Percentiles rank a stretch among this genome's conserved stretches.
Evolutionary conservation across 2,797 vertebrate genomes (phyloP).

Genomic region (Pseudopleuronectes americanus): DNA sequence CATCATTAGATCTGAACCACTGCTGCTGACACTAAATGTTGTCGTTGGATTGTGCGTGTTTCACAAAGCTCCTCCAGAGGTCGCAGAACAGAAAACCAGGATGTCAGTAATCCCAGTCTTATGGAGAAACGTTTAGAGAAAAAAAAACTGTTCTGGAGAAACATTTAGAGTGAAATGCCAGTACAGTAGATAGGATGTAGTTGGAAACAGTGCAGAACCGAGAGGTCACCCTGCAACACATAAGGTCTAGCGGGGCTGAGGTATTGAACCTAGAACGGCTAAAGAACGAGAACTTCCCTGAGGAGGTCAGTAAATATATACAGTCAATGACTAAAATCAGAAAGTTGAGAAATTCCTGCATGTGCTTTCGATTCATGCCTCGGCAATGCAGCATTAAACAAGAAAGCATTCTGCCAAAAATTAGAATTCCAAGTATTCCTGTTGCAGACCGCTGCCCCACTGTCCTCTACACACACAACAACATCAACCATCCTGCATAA

Average conservation of each 20-base stretch:
- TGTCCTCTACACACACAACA: slow-evolving; percentile 24
- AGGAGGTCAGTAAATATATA: not conserved
- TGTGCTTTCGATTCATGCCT: slow-evolving; percentile 6
- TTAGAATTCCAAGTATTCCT: slow-evolving; percentile 20
- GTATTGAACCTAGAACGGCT: not conserved
- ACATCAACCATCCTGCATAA: slow-evolving; percentile 45
- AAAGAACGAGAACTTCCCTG: not conserved
- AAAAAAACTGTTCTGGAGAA: slow-evolving; percentile 34
- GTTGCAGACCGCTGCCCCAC: slow-evolving; percentile 3
- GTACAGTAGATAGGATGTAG: slow-evolving; percentile 24
- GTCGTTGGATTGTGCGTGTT: not conserved
- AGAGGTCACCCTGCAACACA: slow-evolving; percentile 4
- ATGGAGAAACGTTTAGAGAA: slow-evolving; percentile 5
- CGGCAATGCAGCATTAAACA: slow-evolving; percentile 3
- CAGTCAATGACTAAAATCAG: not conserved
- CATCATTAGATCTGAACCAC: slow-evolving; percentile 15
- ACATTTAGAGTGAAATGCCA: slow-evolving; percentile 23
- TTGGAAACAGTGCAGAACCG: not conserved
- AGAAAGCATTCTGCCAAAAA: slow-evolving; percentile 6
- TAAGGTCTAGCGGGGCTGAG: not conserved
- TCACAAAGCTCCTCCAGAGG: slow-evolving; percentile 13
- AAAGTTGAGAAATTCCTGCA: not conserved
- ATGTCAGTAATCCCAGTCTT: slow-evolving; percentile 42
- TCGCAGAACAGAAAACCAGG: slow-evolving; percentile 26
- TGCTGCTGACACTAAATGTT: slow-evolving; percentile 7